Conservation (phyloP, 2,113 vertebrate species). For the Mobula birostris region DNA sequence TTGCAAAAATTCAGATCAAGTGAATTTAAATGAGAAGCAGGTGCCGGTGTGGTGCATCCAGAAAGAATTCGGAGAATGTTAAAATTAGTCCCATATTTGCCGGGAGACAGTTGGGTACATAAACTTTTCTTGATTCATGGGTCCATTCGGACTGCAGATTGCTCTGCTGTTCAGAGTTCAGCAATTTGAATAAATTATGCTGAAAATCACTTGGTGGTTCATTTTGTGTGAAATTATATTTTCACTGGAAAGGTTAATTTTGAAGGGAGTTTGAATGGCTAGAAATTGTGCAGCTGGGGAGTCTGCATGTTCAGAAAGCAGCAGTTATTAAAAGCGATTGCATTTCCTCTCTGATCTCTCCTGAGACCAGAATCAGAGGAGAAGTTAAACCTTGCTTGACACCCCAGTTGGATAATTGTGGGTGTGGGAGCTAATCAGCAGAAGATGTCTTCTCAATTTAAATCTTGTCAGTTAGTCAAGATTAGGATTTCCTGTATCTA, state of each 20-base stretch:
- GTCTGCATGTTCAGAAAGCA: conserved; percentile 85
- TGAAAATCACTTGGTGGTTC: conserved; percentile 96
- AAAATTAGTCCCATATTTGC: conserved; percentile 89
- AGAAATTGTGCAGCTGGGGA: conserved; percentile 84
- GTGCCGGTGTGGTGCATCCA: conserved; percentile 86
- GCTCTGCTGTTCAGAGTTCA: conserved; percentile 96
- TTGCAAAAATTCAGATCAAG: conserved; percentile 98
- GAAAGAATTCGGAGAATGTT: conserved; percentile 80
- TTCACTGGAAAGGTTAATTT: conserved; percentile 99
- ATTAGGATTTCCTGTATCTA: conserved; percentile 96
- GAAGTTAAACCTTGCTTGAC: conserved; percentile 99
- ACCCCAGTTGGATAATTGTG: conserved; percentile 99
- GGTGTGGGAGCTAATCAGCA: conserved; percentile 99
- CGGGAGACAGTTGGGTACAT: conserved; percentile 94
- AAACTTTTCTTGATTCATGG: conserved; percentile 86
- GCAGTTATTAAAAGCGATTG: conserved; percentile 99
- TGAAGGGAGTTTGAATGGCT: conserved; percentile 99
- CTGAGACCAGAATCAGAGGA: conserved; percentile 99
- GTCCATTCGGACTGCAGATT: conserved; percentile 95
- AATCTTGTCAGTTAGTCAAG: conserved; percentile 99
- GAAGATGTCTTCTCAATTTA: conserved; percentile 99
- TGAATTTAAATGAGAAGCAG: conserved; percentile 98
- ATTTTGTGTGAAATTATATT: conserved; percentile 99
- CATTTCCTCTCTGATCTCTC: conserved; percentile 99
- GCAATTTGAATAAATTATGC: conserved; percentile 99